Conservation (phyloP, 2,113 vertebrate genomes). For the Pithys albifrons region DNA sequence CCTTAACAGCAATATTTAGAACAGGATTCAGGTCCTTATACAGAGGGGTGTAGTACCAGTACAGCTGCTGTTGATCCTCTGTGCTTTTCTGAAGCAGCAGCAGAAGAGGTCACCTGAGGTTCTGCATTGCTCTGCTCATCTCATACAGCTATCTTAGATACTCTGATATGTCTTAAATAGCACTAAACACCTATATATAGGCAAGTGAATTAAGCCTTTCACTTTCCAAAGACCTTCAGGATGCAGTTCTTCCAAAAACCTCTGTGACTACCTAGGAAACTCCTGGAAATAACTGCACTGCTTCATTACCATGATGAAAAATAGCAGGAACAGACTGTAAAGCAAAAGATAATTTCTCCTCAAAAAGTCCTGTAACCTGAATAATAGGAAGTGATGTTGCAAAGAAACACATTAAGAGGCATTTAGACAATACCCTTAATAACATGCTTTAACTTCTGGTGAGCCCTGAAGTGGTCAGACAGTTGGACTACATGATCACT, state of each 20-base stretch:
- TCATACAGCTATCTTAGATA: not conserved
- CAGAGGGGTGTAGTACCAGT: not conserved
- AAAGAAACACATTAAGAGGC: not conserved
- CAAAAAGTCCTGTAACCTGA: not conserved
- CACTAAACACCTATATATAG: not conserved
- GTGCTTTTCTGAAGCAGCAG: not conserved
- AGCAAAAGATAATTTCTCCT: not conserved
- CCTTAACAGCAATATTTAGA: not conserved
- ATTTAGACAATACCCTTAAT: not conserved
- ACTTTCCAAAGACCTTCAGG: not conserved
- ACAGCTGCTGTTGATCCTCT: not conserved
- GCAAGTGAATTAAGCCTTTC: not conserved
- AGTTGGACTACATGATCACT: not conserved
- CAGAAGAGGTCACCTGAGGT: not conserved
- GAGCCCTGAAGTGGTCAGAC: not conserved
- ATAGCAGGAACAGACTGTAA: not conserved
- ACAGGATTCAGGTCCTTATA: not conserved
- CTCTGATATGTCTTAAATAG: not conserved
- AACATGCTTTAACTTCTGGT: not conserved
- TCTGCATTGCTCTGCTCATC: not conserved
- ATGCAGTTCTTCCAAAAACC: not conserved
- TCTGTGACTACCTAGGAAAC: not conserved
- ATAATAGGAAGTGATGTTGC: not conserved
- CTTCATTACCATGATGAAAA: not conserved
- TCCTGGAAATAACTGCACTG: not conserved